Evolutionary conservation across 2,888 invertebrate genomes (phyloP).

Genomic region (Cryptus armator): DNA sequence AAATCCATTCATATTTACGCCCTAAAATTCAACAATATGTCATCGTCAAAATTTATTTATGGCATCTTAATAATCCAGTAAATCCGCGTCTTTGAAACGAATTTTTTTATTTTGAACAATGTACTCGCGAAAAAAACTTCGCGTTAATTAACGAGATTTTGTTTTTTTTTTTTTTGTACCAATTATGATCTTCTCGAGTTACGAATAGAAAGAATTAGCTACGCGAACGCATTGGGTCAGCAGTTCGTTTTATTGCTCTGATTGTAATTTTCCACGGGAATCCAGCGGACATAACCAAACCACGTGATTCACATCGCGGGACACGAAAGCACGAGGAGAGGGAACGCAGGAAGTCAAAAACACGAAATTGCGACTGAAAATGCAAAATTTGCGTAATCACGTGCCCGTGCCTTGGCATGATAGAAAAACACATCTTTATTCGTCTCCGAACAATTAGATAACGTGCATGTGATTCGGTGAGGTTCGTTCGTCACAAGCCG

Average conservation of each 20-base stretch:
- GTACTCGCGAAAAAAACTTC: not conserved
- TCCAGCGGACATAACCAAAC: not conserved
- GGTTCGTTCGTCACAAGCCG: conserved; percentile 10
- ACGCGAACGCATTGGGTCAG: not conserved
- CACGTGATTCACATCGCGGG: not conserved
- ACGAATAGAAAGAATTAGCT: not conserved
- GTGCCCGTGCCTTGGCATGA: conserved; percentile 26
- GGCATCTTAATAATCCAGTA: no score
- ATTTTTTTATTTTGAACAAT: no score
- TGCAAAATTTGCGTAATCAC: conserved; percentile 29
- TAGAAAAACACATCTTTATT: not conserved
- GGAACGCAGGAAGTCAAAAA: not conserved
- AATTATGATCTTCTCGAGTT: not conserved
- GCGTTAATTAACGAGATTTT: not conserved
- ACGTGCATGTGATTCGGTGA: conserved; percentile 59
- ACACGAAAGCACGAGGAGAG: not conserved
- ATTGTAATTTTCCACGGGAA: not conserved
- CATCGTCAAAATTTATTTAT: no score
- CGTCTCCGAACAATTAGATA: conserved; percentile 54
- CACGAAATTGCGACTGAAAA: conserved; percentile 15
- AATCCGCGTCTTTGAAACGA: no score
- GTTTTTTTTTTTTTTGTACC: not conserved
- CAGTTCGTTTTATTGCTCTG: not conserved
- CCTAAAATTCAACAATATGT: not conserved
- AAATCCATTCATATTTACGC: not conserved